A percentile compares a stretch with the other conserved stretches of the same genome.
Evolutionary conservation across 2,797 vertebrate species (phyloP).

Genomic region (Yasuhikotakia modesta): DNA sequence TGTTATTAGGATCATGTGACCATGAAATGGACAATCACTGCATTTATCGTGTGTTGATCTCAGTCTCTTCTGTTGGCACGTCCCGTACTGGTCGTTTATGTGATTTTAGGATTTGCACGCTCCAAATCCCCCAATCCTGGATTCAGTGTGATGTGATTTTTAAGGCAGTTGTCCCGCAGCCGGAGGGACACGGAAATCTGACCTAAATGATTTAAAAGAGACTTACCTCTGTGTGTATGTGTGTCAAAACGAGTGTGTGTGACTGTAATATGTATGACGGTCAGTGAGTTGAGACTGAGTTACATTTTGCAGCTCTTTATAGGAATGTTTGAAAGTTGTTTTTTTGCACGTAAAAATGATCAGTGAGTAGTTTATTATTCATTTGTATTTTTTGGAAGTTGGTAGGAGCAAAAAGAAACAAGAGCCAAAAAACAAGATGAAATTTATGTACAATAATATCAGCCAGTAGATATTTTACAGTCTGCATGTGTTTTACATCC

Average conservation of each 20-base stretch:
- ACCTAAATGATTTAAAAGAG: constrained; percentile 81
- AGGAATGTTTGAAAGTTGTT: neutral
- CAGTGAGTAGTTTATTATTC: too few species aligned
- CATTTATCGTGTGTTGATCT: constrained; percentile 55
- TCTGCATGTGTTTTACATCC: neutral
- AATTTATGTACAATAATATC: too few species aligned
- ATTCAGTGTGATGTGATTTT: constrained; percentile 76
- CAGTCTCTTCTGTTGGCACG: constrained; percentile 68
- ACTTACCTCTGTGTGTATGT: constrained; percentile 45
- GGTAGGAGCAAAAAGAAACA: too few species aligned
- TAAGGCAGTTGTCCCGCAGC: constrained; percentile 74
- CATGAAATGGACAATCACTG: constrained; percentile 16
- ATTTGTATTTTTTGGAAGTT: too few species aligned
- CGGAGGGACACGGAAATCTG: constrained; percentile 76
- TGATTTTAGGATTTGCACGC: constrained; percentile 77
- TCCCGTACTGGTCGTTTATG: constrained; percentile 69
- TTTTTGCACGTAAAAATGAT: too few species aligned
- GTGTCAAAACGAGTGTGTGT: constrained; percentile 31
- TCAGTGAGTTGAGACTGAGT: constrained; percentile 13
- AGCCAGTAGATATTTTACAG: neutral
- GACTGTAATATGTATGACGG: constrained; percentile 20
- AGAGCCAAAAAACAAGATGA: too few species aligned
- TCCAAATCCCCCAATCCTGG: constrained; percentile 79
- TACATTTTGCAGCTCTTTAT: neutral
- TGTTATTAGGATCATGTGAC: constrained; percentile 35